phyloP scores from a whole-genome alignment of 2,888 invertebrate genomes.

The Orthonychiurus folsomi region DNA sequence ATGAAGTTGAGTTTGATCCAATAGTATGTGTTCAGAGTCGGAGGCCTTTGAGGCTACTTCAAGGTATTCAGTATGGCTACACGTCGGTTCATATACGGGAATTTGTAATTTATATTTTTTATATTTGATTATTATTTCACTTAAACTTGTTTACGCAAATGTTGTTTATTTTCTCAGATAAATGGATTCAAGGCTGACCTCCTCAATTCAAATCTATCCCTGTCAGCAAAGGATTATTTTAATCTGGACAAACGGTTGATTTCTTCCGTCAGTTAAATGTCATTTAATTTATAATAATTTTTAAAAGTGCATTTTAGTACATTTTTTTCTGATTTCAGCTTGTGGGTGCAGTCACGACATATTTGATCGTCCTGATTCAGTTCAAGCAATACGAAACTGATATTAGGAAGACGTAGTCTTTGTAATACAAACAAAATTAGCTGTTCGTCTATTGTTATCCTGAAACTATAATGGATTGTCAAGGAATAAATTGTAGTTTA shows the following conservation, averaged over 20 bases:
- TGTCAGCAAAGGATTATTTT: slow-evolving; percentile 1
- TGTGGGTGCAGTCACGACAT: background rate
- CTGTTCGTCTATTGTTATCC: background rate
- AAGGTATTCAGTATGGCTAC: background rate
- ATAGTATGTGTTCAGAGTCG: background rate
- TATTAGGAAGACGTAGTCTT: too few species aligned
- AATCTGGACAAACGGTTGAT: background rate
- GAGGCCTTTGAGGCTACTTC: background rate
- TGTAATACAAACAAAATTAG: too few species aligned
- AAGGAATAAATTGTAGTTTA: background rate
- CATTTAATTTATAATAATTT: background rate
- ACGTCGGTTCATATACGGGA: background rate
- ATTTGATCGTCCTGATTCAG: slow-evolving; percentile 5
- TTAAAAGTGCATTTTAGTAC: background rate
- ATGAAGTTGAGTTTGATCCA: background rate
- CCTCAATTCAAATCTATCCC: background rate
- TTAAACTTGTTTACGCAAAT: background rate
- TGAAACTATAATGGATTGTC: background rate
- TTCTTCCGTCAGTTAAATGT: background rate
- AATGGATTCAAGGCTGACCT: background rate
- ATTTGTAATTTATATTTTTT: background rate
- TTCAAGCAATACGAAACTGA: background rate
- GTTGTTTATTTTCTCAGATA: background rate
- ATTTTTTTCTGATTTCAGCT: background rate
- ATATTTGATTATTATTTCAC: background rate